Conservation (phyloP, 2,888 invertebrate species). For the Spodoptera exigua region DNA sequence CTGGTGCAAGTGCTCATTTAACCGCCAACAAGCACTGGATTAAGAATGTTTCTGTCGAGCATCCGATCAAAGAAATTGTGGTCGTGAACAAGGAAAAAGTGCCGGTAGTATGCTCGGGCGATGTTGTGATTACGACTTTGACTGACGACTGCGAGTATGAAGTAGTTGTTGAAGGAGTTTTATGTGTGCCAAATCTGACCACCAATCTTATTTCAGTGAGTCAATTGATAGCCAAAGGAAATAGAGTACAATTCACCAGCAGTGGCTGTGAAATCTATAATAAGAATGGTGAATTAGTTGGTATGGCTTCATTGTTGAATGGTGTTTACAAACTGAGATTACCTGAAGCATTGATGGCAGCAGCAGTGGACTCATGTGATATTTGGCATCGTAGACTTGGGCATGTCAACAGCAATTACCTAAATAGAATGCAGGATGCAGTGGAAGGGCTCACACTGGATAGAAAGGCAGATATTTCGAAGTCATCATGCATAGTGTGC, state of each 20-base stretch:
- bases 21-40: no score
- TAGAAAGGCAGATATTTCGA: conserved; percentile 42
- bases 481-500: conserved; percentile 44
- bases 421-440: conserved; percentile 55
- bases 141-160: conserved; percentile 27
- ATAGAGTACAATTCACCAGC: conserved; percentile 47
- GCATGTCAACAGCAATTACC: no score
- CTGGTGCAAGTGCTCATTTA: no score
- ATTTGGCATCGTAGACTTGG: conserved; percentile 54
- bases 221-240: conserved; percentile 50
- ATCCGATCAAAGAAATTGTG: no score
- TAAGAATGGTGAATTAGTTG: conserved; percentile 36
- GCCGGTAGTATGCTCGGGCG: conserved; percentile 49
- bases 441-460: conserved; percentile 46
- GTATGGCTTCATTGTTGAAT: conserved; percentile 46
- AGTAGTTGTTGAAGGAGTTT: conserved; percentile 40
- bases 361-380: conserved; percentile 30
- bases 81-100: conserved; percentile 51
- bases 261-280: conserved; percentile 48
- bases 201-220: conserved; percentile 37
- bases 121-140: conserved; percentile 38
- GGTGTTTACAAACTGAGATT: conserved; percentile 51
- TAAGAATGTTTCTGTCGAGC: no score
- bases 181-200: conserved; percentile 38
- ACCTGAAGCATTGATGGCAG: conserved; percentile 17